Percentiles rank a stretch among this genome's conserved stretches.
These are phyloP conservation scores for Stegastes partitus DNA, from an alignment of 2,113 vertebrate genomes.

Conservation along the genomic window DNA sequence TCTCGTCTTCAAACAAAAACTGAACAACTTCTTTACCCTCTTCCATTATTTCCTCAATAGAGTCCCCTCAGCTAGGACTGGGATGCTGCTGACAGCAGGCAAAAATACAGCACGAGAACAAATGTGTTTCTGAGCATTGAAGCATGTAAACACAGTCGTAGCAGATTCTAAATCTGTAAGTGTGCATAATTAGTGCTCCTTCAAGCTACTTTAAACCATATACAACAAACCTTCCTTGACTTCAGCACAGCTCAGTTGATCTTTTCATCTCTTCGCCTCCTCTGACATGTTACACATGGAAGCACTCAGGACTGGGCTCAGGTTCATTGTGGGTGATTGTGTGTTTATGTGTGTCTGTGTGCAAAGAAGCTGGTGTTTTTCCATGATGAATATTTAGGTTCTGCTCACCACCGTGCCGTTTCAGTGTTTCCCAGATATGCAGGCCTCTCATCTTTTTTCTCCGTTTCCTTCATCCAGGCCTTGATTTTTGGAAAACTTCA, in stretches of 20 bases:
- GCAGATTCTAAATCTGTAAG: no score
- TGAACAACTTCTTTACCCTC: no score
- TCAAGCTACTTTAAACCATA: conserved; percentile 17
- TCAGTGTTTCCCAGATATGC: conserved; percentile 37
- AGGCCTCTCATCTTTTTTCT: conserved; percentile 18
- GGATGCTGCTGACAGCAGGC: no score
- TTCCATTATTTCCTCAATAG: no score
- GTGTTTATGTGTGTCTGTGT: conserved; percentile 47
- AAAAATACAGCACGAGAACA: no score
- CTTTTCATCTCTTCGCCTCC: not conserved
- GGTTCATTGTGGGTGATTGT: conserved; percentile 41
- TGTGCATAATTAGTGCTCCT: no score
- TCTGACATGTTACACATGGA: conserved; percentile 70
- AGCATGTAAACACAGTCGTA: no score
- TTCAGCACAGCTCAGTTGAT: conserved; percentile 23
- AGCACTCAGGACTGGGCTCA: conserved; percentile 55
- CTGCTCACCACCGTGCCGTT: conserved; percentile 29
- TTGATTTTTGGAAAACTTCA: no score
- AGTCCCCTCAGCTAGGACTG: no score
- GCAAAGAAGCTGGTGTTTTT: conserved; percentile 25
- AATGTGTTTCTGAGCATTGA: no score
- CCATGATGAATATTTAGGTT: conserved; percentile 64
- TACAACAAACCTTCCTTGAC: conserved; percentile 12
- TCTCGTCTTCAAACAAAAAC: no score
- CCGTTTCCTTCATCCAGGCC: conserved; percentile 4